phyloP scores from a whole-genome alignment of 30 jellyfish, hydroid and myxozoan genomes.

The Phacellophora camtschatica region DNA sequence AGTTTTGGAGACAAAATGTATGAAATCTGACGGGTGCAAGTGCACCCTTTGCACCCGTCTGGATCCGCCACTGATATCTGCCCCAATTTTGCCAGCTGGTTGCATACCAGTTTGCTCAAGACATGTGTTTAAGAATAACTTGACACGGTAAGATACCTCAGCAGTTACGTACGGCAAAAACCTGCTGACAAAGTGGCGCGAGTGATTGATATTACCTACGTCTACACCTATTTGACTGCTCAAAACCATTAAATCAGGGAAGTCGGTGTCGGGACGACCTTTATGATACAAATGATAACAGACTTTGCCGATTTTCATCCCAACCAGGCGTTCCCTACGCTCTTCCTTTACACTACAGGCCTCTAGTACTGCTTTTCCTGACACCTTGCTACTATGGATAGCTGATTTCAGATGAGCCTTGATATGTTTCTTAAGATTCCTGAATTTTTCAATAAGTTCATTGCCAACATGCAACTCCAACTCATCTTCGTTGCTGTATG shows the following conservation, averaged over 20 bases:
- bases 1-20: too few relatives aligned
- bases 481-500: background rate
- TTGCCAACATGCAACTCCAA: background rate
- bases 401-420: background rate
- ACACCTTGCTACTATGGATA: background rate
- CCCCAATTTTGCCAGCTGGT: background rate
- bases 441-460: background rate
- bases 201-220: constrained; percentile 21
- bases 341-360: background rate
- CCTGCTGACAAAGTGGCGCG: background rate
- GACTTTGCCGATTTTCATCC: background rate
- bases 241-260: background rate
- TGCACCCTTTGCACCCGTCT: too few relatives aligned
- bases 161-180: constrained; percentile 3
- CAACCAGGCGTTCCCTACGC: background rate
- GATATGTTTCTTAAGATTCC: background rate
- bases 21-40: too few relatives aligned
- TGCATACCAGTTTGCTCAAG: constrained; percentile 19
- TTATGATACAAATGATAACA: background rate
- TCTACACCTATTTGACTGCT: background rate
- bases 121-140: background rate
- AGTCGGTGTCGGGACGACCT: background rate
- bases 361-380: background rate
- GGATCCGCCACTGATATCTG: too few relatives aligned
- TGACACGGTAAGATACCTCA: background rate